Evolutionary conservation across 2,888 invertebrate species (phyloP).

Genomic region (Drosophila fungiperda): DNA sequence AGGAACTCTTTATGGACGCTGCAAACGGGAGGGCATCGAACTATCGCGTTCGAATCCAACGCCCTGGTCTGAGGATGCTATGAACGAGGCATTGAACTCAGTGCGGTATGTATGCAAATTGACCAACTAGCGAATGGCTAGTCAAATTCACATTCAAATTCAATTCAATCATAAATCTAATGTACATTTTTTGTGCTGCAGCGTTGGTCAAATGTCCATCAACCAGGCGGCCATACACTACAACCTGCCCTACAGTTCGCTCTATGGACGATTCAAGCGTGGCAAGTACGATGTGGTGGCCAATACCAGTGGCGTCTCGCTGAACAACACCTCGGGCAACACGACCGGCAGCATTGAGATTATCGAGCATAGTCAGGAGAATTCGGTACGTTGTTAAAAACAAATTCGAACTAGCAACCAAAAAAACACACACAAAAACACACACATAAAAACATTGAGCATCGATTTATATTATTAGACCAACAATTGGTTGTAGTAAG

Average conservation of each 20-base stretch:
- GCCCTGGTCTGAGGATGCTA: slow-evolving; percentile 97
- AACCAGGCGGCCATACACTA: slow-evolving; percentile 97
- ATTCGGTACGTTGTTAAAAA: slow-evolving; percentile 82
- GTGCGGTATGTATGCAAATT: slow-evolving; percentile 88
- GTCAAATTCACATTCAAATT: background rate
- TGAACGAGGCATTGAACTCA: slow-evolving; percentile 95
- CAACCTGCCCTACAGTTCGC: slow-evolving; percentile 95
- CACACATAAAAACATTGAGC: background rate
- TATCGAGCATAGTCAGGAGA: slow-evolving; percentile 85
- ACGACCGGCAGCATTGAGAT: slow-evolving; percentile 85
- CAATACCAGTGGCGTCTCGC: slow-evolving; percentile 81
- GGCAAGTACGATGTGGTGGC: slow-evolving; percentile 90
- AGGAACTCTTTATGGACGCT: slow-evolving; percentile 94
- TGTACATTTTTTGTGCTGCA: slow-evolving; percentile 81
- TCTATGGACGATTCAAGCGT: slow-evolving; percentile 95
- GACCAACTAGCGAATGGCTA: background rate
- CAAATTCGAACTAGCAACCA: background rate
- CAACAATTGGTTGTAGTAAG: background rate
- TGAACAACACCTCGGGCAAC: slow-evolving; percentile 83
- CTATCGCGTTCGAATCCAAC: slow-evolving; percentile 95
- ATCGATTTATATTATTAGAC: background rate
- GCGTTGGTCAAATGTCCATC: slow-evolving; percentile 96
- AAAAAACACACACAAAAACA: background rate
- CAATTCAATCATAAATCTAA: background rate
- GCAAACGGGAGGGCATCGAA: slow-evolving; percentile 95